Conservation (phyloP, 2,888 invertebrate species). For the Nephrotoma appendiculata region DNA sequence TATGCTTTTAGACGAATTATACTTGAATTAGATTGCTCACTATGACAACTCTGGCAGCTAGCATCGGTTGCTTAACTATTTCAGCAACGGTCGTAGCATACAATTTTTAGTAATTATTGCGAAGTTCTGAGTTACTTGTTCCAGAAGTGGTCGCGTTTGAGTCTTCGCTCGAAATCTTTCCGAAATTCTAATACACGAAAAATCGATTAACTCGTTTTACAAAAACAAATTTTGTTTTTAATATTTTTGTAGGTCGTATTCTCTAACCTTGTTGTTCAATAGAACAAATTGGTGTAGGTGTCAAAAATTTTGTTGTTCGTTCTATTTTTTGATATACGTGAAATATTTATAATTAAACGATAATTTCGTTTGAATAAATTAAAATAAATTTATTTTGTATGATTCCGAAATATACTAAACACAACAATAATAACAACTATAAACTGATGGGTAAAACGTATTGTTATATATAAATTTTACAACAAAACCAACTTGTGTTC, state of each 20-base stretch:
- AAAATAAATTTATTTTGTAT: background rate
- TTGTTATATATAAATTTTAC: background rate
- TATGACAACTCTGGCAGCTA: too few species aligned
- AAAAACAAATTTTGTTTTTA: background rate
- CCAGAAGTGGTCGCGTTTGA: too few species aligned
- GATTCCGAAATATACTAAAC: background rate
- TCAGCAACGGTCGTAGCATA: too few species aligned
- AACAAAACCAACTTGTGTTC: background rate
- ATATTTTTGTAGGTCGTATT: background rate
- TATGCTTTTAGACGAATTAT: too few species aligned
- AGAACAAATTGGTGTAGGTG: background rate
- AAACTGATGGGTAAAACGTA: background rate
- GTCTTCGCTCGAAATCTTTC: too few species aligned
- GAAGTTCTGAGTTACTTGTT: too few species aligned
- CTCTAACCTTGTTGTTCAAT: background rate
- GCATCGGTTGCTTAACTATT: too few species aligned
- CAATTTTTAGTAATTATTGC: too few species aligned
- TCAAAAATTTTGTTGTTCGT: background rate
- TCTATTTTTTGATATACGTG: background rate
- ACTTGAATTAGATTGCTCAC: too few species aligned
- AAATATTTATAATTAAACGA: background rate
- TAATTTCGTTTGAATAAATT: background rate
- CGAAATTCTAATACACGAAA: too few species aligned
- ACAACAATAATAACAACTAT: background rate
- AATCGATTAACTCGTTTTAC: background rate